Conservation (phyloP, 2,113 vertebrate genomes). For the Corvus cornix region DNA sequence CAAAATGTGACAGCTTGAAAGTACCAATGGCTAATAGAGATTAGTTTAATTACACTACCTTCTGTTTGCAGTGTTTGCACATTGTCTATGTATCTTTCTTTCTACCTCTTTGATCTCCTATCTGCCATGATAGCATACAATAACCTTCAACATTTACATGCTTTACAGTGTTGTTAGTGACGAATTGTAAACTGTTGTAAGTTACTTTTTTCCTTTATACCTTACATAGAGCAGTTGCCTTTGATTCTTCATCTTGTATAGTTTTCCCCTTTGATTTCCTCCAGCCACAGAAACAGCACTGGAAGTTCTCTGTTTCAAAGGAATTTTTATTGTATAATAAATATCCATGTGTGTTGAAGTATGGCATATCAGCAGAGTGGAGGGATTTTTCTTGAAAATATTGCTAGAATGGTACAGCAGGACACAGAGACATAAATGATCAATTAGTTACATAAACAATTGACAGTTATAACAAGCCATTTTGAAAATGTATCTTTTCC, state of each 20-base stretch:
- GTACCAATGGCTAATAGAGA: neutral
- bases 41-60: neutral
- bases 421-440: neutral
- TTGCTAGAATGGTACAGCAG: neutral
- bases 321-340: neutral
- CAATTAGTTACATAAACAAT: neutral
- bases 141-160: neutral
- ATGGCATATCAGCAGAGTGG: neutral
- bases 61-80: neutral
- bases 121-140: neutral
- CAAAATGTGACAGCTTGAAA: neutral
- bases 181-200: neutral
- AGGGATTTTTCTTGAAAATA: neutral
- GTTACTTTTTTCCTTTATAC: neutral
- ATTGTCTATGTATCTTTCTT: neutral
- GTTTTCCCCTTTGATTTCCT: neutral
- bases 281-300: neutral
- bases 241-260: neutral
- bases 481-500: neutral
- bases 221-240: neutral
- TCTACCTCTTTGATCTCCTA: neutral
- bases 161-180: neutral
- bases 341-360: neutral
- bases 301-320: neutral
- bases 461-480: neutral